Evolutionary conservation across 2,888 invertebrate genomes (phyloP), one percentile per base, ranked within the genome.

Genomic region (Drosophila kuntzei): DNA sequence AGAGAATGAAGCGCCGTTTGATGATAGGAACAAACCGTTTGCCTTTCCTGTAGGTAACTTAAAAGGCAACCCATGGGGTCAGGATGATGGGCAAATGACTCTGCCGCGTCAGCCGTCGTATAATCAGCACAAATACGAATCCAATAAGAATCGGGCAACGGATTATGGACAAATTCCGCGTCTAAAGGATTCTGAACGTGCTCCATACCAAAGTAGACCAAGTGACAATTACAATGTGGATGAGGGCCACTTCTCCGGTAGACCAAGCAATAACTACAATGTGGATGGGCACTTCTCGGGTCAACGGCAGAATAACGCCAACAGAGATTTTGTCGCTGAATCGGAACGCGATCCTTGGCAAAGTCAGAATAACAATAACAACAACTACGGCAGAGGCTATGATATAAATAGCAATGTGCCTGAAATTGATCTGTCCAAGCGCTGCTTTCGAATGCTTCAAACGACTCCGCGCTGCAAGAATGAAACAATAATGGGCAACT

Each of bases 171-270:
- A 65, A 12, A 7, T 46, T 1, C 58, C 80, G 0, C 71, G 73
- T 0, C 22, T 71, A 14, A 70, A 76, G 8, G 74, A 83, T 36
- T 37, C 65, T 0, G 95, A 58, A 93, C 94, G 66, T 96, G 96
- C 1, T 94, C 95, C 16, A 96, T 97, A 90, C 46, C 93, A 94
- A 75, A 92, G 94, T 76, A 60, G 47, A 22, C 66, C 69, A 18
- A 39, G 3, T 12, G 46, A 58, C 5, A 68, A 20, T 14, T 41
- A 43, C 25, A 37, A 37, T 1, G 25, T 39, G 18, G 36, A 67
- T 9, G 63, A 64, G n/a, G 53, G 29, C 6, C 53, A 20, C 2
- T 54, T 16, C 5, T 18, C 7, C 22, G 41, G 12, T 0, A 60
- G 47, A 22, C 66, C 69, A 18, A 39, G 3, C 11, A 43, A 58